Evolutionary conservation across 2,113 vertebrate species (phyloP).

Genomic region (Chionis minor): DNA sequence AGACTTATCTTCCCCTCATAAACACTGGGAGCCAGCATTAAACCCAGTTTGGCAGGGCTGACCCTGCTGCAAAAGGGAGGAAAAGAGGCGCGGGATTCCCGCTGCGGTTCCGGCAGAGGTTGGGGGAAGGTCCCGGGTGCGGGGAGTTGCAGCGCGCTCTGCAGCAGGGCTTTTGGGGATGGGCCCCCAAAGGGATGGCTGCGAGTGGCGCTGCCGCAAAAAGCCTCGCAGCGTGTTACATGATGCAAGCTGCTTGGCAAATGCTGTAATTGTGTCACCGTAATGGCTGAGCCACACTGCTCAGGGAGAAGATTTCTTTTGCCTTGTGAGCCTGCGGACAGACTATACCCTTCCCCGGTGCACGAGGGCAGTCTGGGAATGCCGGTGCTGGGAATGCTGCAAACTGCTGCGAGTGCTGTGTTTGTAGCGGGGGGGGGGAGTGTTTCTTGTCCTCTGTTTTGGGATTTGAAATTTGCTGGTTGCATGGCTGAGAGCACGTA

Average conservation of each 20-base stretch:
- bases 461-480: neutral
- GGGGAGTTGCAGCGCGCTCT: neutral
- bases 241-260: slow-evolving; percentile 53
- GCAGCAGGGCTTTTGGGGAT: neutral
- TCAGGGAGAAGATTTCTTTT: slow-evolving; percentile 20
- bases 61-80: neutral
- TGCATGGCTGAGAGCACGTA: neutral
- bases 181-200: neutral
- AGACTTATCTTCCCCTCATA: neutral
- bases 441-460: neutral
- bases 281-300: slow-evolving; percentile 19
- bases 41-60: neutral
- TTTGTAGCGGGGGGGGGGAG: neutral
- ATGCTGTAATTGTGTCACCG: slow-evolving; percentile 43
- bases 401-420: neutral
- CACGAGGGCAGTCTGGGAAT: neutral
- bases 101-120: neutral
- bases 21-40: neutral
- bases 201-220: neutral
- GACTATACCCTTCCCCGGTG: neutral
- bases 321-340: neutral
- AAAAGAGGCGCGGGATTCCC: neutral
- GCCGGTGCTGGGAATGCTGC: neutral
- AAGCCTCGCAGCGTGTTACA: slow-evolving; percentile 17
- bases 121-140: neutral